Percentiles rank a stretch among this genome's conserved stretches.
phyloP scores from a whole-genome alignment of 2,113 vertebrate species.

The Sarotherodon lohbergeri region DNA sequence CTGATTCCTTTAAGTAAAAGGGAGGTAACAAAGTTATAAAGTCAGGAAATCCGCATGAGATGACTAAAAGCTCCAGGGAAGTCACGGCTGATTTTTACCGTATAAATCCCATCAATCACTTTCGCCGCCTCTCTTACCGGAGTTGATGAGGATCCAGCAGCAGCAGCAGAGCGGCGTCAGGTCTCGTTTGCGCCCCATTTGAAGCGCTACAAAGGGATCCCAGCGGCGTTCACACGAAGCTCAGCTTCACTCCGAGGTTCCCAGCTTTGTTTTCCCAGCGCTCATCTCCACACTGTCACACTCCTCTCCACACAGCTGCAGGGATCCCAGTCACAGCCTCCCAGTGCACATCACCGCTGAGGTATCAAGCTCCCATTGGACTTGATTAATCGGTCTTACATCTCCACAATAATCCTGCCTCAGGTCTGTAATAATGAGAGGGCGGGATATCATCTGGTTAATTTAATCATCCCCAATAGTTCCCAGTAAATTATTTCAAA shows the following conservation, averaged over 20 bases:
- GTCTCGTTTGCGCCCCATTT: background rate
- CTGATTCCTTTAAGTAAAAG: background rate
- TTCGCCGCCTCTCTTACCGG: constrained; percentile 6
- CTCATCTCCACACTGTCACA: background rate
- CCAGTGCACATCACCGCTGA: background rate
- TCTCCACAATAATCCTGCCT: background rate
- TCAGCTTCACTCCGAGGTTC: background rate
- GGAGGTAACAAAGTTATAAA: background rate
- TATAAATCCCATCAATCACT: background rate
- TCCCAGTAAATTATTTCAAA: background rate
- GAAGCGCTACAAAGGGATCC: background rate
- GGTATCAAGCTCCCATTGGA: background rate
- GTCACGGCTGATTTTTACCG: background rate
- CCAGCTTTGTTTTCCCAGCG: background rate
- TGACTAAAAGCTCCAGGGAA: background rate
- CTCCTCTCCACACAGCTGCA: background rate
- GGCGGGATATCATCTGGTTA: background rate
- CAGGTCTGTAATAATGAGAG: background rate
- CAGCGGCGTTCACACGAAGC: background rate
- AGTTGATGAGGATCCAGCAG: constrained; percentile 29
- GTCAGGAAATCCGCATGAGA: background rate
- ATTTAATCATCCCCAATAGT: background rate
- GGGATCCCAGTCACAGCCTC: background rate
- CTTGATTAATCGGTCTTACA: background rate
- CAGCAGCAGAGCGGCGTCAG: background rate